These are phyloP conservation scores for Drosophila bocki DNA, from an alignment of 1,140 invertebrate genomes.

Conservation along the genomic window DNA sequence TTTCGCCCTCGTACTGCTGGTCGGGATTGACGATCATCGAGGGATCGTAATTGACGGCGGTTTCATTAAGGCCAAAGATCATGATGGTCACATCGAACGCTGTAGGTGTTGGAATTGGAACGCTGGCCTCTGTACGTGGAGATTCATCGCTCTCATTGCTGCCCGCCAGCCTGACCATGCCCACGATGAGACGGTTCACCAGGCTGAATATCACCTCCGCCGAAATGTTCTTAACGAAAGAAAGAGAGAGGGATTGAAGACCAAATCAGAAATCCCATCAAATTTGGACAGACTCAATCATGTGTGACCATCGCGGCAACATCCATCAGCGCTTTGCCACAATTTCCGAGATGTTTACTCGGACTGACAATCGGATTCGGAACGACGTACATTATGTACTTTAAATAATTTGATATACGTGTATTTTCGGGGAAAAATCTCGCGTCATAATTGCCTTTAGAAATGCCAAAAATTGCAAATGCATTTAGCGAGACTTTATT, in stretches of 20 bases:
- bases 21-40: constrained; percentile 59
- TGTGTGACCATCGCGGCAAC: constrained; percentile 24
- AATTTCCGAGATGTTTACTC: constrained; percentile 29
- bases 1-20: constrained; percentile 56
- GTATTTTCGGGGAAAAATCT: constrained; percentile 44
- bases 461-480: constrained; percentile 51
- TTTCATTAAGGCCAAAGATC: constrained; percentile 70
- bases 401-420: constrained; percentile 31
- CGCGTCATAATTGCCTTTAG: constrained; percentile 51
- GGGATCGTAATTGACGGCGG: constrained; percentile 39
- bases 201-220: constrained; percentile 78
- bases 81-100: constrained; percentile 68
- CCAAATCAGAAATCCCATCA: constrained; percentile 8
- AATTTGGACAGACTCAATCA: constrained; percentile 38
- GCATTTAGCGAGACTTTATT: constrained; percentile 45
- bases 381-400: constrained; percentile 35
- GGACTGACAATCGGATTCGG: constrained; percentile 22
- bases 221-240: constrained; percentile 62
- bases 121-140: background rate
- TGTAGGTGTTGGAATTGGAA: background rate
- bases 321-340: constrained; percentile 36
- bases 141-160: constrained; percentile 18
- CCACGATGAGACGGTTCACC: constrained; percentile 57
- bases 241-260: background rate
- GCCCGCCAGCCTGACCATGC: constrained; percentile 49